Evolutionary conservation across 2,888 invertebrate species (phyloP), one percentile per base, ranked within the genome.

Genomic region (Scaeva pyrastri): DNA sequence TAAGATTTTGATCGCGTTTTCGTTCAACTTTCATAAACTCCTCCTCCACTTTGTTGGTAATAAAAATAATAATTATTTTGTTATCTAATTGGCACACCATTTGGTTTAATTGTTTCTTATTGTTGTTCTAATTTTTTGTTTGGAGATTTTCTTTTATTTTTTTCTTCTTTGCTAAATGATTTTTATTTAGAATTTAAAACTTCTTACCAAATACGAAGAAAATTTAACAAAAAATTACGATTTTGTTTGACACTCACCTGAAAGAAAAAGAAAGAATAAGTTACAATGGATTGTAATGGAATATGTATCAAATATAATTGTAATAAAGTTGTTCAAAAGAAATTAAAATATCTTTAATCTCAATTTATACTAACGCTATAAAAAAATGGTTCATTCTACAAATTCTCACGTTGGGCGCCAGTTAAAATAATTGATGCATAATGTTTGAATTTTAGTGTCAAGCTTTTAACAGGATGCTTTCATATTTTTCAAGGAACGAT

Each of bases 1-100:
- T 48, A n/a, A 48, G 72, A 60, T 66, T 72, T 76, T 36, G 31
- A 66, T 71, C 60, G 36, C 19, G 52, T 55, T 70, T 45, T 55
- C 2, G 31, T 68, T 48, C 6, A 19, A 48, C 66, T 66, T 48
- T 66, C 66, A 43, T 66, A 43, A 31, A 66, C 66, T 48, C 66
- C n/a, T n/a, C n/a, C n/a, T n/a, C 66, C 48, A 48, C 48, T 36
- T 31, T 36, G 36, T 56, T 56, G 36, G 36, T 36, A 12, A n/a
- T 64, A 12, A 58, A 31, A 8, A 23, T 52, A 26, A 26, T 52
- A 14, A 52, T 26, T 23, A 12, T 26, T 45, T 64, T 66, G 26
- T 45, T 23, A 2, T 4, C 43, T 62, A 45, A 31, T 64, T 64
- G 45, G 8, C 64, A 48, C 31, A 64, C 45, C 45, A 64, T 64